Base-by-base conservation (phyloP, 2,113 vertebrate genomes). In the Bucco capensis region DNA sequence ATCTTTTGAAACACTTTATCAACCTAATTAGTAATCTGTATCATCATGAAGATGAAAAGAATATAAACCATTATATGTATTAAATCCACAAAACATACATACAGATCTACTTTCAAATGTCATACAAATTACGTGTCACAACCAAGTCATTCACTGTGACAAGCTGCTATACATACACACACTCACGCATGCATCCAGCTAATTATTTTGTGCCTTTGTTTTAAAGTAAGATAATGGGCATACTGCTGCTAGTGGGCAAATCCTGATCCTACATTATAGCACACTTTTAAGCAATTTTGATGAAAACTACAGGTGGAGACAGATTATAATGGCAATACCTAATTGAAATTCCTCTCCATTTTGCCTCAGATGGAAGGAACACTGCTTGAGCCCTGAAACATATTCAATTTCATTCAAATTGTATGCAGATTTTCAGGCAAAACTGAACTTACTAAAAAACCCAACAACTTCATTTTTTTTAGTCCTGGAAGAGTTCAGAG, bases 311-410 rank as follows among this genome's bases (percentile, higher is more conserved):
- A 97, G 97, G 97, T 96, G 94, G 94, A 98, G 90, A 96, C 53
- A 95, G 95, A 97, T 97, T 97, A 96, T 96, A 97, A 97, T 90
- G 83, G 96, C 49, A 96, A 91, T 44, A 96, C 54, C 94, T 97
- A 94, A 97, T 97, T 98, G 96, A 97, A 98, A 98, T 98, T 97
- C 96, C 96, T 97, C 95, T 96, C 94, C 88, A 85, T 97, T 97
- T 97, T 97, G 90, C 88, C 93, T 97, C 95, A 91, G 92, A 97
- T 95, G 80, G 96, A 96, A 97, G 96, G 91, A 96, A 96, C 8
- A 51, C 96, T 97, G 97, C 95, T 97, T 97, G 93, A 96, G 96
- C 88, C 91, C 95, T 96, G 89, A 98, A 97, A 97, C 93, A 70
- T 89, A 97, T 79, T 97, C 96, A 86, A 86, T 97, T 97, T 96